Conservation (phyloP, 2,113 vertebrate genomes). For the Phocoena phocoena region DNA sequence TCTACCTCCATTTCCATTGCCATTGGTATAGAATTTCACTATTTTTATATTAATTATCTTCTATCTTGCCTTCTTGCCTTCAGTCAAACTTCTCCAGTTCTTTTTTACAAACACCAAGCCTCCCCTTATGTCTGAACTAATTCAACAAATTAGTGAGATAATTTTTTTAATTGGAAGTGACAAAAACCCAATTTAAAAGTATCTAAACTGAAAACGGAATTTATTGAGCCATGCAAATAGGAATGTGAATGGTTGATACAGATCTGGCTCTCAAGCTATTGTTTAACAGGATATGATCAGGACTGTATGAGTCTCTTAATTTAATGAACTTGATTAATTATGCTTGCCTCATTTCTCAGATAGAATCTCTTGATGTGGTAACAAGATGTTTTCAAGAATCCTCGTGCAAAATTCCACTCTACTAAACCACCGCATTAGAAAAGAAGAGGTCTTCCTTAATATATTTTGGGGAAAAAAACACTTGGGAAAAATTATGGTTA, state of each 20-base stretch:
- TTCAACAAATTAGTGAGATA: neutral
- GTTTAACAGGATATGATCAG: neutral
- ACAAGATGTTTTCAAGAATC: neutral
- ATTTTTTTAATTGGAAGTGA: constrained; percentile 2
- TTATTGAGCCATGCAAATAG: neutral
- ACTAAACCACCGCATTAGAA: neutral
- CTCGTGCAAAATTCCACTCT: neutral
- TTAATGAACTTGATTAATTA: neutral
- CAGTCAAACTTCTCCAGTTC: neutral
- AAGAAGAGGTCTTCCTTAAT: neutral
- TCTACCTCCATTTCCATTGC: neutral
- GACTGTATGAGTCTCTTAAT: neutral
- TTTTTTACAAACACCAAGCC: neutral
- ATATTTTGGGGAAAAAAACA: neutral
- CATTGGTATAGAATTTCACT: neutral
- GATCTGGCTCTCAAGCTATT: neutral
- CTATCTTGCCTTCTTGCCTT: neutral
- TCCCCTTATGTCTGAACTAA: neutral
- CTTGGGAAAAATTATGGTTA: neutral
- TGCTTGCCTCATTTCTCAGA: neutral
- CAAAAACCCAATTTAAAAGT: neutral
- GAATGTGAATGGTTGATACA: neutral
- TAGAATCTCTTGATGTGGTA: neutral
- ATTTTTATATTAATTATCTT: neutral
- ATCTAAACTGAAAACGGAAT: neutral